Evolutionary conservation across 2,797 vertebrate species (phyloP), one percentile per base, ranked within the genome.

Genomic region (Podarcis siculus): DNA sequence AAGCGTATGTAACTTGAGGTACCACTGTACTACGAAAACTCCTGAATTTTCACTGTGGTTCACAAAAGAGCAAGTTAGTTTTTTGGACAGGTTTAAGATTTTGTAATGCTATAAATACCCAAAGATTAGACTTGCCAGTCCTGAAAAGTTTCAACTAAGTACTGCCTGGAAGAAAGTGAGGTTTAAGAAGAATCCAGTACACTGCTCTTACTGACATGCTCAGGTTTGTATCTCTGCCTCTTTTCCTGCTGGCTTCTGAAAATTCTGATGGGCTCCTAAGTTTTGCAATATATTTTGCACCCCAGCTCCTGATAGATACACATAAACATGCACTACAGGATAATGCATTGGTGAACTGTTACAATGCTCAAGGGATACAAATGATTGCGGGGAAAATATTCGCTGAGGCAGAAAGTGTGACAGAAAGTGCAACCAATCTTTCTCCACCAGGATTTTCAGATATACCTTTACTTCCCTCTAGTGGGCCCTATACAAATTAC

Each of bases 401-500:
- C 39, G 5, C 27, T 15, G 30, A 76, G 49, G 49, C 27, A 67
- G 27, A 66, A 85, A 45, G 61, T 30, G 37, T 67, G 25, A 61
- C 61, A 32, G 32, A 49, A 75, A n/a, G 17, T 67, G 35, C 21
- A 58, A 37, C 23, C 19, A 49, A 49, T 72, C 37, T 67, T 75
- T 17, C 66, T 6, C 12, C 12, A 5, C 83, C 5, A 23, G 15
- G 5, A 35, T 92, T 94, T 92, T 89, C 45, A 90, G 73, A 76
- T 91, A 90, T 86, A 55, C 64, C 87, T 94, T 92, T 77, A 64
- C 23, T 72, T 85, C 95, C 94, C 94, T 93, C 95, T 95, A 90
- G 94, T 94, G 95, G 93, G 87, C 1, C 6, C 3, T 87, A 25
- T 75, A 37, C 17, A 23, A 81, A 81, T 61, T 45, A 30, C 82